These are phyloP conservation scores for Tipula lateralis DNA, from an alignment of 2,888 invertebrate genomes.

Conservation along the genomic window DNA sequence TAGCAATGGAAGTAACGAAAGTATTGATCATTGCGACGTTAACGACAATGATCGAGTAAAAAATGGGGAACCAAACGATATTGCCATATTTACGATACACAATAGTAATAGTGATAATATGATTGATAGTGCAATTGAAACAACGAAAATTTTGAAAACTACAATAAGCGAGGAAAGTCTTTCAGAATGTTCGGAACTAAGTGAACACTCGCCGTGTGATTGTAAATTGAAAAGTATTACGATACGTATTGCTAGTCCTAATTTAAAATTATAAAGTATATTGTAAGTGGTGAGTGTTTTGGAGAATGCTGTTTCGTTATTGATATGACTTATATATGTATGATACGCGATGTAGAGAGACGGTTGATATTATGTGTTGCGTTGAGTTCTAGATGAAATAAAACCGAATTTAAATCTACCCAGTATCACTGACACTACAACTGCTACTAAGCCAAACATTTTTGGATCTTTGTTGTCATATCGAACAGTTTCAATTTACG, in stretches of 20 bases:
- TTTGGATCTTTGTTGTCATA: no score
- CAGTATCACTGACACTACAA: no score
- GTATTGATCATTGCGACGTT: neutral
- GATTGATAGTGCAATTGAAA: slow-evolving; percentile 28
- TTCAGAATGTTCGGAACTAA: slow-evolving; percentile 32
- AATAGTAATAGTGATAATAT: neutral
- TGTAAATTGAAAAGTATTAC: slow-evolving; percentile 32
- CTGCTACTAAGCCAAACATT: no score
- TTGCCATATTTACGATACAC: neutral
- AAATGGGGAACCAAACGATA: neutral
- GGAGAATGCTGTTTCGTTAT: no score
- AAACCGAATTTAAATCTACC: no score
- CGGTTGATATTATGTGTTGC: no score
- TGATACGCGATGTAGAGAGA: no score
- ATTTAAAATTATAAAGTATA: neutral
- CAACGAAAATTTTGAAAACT: slow-evolving; percentile 26
- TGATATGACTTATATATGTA: no score
- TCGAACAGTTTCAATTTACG: no score
- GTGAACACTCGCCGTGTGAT: slow-evolving; percentile 30
- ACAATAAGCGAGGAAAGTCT: slow-evolving; percentile 33
- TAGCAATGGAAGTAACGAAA: neutral
- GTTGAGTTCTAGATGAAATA: no score
- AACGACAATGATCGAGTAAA: neutral
- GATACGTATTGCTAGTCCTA: slow-evolving; percentile 29
- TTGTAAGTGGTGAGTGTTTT: no score